Evolutionary conservation across 2,888 invertebrate species (phyloP).

Genomic region (Argyresthia goedartella): DNA sequence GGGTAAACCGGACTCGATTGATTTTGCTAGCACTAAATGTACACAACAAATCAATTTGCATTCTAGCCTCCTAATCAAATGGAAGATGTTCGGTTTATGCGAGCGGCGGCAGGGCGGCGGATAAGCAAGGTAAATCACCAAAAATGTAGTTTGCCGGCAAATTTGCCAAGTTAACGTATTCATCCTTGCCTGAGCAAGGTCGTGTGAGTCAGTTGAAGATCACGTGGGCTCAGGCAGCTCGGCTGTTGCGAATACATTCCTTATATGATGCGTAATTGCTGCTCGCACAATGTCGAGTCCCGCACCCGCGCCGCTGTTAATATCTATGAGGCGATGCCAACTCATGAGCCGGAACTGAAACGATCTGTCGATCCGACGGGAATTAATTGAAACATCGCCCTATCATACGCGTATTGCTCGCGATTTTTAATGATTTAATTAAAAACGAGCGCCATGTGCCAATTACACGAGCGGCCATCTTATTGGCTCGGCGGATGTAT

Average conservation of each 20-base stretch:
- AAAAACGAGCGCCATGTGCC: conserved; percentile 1
- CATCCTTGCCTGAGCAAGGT: not conserved
- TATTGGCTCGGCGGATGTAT: not conserved
- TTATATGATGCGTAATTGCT: conserved; percentile 22
- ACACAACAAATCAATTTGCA: not conserved
- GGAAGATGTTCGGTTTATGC: too few species aligned
- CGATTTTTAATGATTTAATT: not conserved
- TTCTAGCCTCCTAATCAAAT: too few species aligned
- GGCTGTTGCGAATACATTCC: conserved; percentile 24
- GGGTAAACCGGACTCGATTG: not conserved
- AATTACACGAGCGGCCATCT: not conserved
- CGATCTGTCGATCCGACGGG: too few species aligned
- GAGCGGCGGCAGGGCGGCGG: too few species aligned
- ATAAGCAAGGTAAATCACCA: not conserved
- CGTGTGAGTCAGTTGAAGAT: not conserved
- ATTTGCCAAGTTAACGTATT: not conserved
- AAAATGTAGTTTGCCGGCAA: too few species aligned
- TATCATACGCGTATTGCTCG: not conserved
- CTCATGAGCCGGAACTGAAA: too few species aligned
- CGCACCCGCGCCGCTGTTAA: not conserved
- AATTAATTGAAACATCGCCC: too few species aligned
- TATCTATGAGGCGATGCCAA: not conserved
- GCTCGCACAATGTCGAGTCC: not conserved
- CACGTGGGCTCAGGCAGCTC: not conserved
- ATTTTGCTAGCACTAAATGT: not conserved